phyloP scores from a whole-genome alignment of 1,140 invertebrate species.

The Amyelois transitella region DNA sequence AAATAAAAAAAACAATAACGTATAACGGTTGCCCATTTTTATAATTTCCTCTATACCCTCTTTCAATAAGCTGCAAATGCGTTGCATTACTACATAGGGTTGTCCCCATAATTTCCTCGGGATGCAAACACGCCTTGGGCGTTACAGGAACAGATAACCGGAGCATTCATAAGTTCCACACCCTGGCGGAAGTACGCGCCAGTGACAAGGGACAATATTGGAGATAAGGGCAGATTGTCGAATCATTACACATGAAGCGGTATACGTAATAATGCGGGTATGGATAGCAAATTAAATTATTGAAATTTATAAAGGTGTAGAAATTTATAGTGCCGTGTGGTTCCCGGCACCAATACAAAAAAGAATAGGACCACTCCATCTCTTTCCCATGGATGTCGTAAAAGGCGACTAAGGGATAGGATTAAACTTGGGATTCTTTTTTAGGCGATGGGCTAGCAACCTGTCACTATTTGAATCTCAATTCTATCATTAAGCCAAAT shows the following conservation, averaged over 20 bases:
- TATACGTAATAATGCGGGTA: neutral
- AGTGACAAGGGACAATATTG: constrained; percentile 4
- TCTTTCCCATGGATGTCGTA: too few species aligned
- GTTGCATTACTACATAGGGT: neutral
- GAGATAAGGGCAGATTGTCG: constrained; percentile 2
- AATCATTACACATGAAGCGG: neutral
- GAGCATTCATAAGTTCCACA: constrained; percentile 3
- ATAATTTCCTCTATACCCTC: neutral
- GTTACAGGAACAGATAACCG: constrained; percentile 3
- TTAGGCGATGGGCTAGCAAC: too few species aligned
- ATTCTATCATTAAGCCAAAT: too few species aligned
- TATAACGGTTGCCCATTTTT: neutral
- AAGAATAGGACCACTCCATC: too few species aligned
- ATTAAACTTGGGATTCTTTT: too few species aligned
- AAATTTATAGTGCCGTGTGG: too few species aligned
- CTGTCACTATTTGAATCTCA: too few species aligned
- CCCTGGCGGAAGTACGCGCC: constrained; percentile 1
- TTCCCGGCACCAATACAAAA: too few species aligned
- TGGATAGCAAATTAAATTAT: too few species aligned
- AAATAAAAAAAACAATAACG: neutral
- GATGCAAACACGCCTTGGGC: neutral
- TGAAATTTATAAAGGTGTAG: too few species aligned
- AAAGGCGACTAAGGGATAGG: too few species aligned
- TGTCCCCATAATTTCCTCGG: neutral
- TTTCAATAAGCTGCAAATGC: neutral